phyloP scores from a whole-genome alignment of 2,797 vertebrate genomes.

The Masticophis lateralis region DNA sequence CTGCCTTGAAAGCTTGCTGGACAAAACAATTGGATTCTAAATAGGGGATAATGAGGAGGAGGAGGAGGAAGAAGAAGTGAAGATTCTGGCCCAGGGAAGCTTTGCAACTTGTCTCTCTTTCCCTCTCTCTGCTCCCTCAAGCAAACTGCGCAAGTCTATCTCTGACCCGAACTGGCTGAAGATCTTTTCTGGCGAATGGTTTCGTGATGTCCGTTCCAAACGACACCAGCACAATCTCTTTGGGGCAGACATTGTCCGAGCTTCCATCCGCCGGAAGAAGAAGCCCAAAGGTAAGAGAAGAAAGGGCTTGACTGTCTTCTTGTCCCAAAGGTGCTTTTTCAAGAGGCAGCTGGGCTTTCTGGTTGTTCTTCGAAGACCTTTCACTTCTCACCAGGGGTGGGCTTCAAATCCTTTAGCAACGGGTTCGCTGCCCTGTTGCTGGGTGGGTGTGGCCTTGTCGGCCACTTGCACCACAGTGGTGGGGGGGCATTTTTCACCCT shows the following conservation, averaged over 20 bases:
- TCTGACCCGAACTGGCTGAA: slow-evolving; percentile 76
- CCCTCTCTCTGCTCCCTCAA: slow-evolving; percentile 45
- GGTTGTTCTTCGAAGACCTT: no score
- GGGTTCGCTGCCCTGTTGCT: no score
- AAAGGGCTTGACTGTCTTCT: not conserved
- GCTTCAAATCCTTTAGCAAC: no score
- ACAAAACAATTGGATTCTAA: not conserved
- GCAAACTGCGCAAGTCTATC: slow-evolving; percentile 78
- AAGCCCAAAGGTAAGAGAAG: slow-evolving; percentile 74
- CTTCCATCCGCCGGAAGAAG: slow-evolving; percentile 85
- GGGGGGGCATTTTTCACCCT: no score
- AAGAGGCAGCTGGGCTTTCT: no score
- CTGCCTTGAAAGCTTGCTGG: not conserved
- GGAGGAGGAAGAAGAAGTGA: not conserved
- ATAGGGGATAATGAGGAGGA: not conserved
- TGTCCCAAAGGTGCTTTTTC: not conserved
- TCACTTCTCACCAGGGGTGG: no score
- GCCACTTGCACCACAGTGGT: no score
- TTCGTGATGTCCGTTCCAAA: slow-evolving; percentile 79
- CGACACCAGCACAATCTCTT: slow-evolving; percentile 73
- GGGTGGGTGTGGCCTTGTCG: no score
- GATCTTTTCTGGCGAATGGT: slow-evolving; percentile 86
- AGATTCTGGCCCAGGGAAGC: not conserved
- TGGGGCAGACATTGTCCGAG: slow-evolving; percentile 82
- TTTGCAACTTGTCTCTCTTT: not conserved